Base-by-base conservation (phyloP, 1,140 invertebrate genomes). In the Sinonovacula constricta region DNA sequence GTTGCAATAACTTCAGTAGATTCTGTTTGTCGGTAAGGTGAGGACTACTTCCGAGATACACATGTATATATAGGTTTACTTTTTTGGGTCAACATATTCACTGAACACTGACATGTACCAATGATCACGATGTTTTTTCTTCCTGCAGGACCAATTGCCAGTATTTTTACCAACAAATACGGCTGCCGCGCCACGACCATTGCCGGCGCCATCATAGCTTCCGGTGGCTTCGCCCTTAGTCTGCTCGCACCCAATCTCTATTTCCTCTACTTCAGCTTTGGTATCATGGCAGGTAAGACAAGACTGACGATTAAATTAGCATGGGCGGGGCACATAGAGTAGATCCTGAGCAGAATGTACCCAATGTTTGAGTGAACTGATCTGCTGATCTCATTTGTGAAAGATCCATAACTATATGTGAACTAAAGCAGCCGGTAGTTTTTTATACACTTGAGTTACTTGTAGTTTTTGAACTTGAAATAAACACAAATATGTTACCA, bases 111-210 rank as follows among this genome's bases (percentile, higher is more conserved):
- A n/a, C n/a, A n/a, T n/a, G n/a, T n/a, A n/a, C n/a, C n/a, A n/a
- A n/a, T n/a, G n/a, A n/a, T n/a, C n/a, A n/a, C n/a, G n/a, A n/a
- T n/a, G n/a, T n/a, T n/a, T n/a, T n/a, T n/a, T n/a, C n/a, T n/a
- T n/a, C n/a, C n/a, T n/a, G n/a, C n/a, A 97, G 96, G 97, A 86
- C 98, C 98, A 14, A 92, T 99, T 67, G 97, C 98, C 66, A 98
- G 97, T 82, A 97, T 97, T 33, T 91, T 99, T 86, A 97, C 97
- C 68, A 99, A 99, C 92, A 97, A 97, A 88, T 99, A 94, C 91
- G 98, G 98, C 7, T 99, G 97, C 90, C 94, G 98, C 5, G 92
- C 94, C 0, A 97, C 99, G 0, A 98, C 97, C 87, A 96, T 99
- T 67, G 94, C 95, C 0, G 98, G 98, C 15, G 95, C 96, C 83